phyloP scores from a whole-genome alignment of 2,113 vertebrate genomes.

The Kryptolebias marmoratus region DNA sequence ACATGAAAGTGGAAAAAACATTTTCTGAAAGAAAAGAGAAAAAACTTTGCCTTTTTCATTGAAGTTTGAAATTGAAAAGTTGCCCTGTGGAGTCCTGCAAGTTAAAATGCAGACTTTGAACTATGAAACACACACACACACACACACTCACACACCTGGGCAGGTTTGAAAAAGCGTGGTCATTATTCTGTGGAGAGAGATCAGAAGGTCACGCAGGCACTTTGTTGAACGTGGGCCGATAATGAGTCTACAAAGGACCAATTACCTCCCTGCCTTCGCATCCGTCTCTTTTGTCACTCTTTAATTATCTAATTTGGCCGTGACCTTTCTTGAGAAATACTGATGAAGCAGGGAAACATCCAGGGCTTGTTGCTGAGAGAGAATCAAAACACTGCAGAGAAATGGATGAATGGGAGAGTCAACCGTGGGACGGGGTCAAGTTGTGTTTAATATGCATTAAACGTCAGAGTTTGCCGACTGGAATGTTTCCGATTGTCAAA shows the following conservation, averaged over 20 bases:
- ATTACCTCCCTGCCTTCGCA: constrained; percentile 16
- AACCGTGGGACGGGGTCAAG: neutral
- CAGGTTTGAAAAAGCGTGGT: constrained; percentile 7
- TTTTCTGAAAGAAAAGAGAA: neutral
- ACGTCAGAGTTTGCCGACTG: neutral
- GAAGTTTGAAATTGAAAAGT: neutral
- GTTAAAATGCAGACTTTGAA: neutral
- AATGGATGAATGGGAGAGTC: constrained; percentile 9
- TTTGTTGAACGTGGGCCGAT: constrained; percentile 8
- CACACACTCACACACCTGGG: constrained; percentile 9
- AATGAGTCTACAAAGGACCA: constrained; percentile 31
- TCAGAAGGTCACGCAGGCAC: constrained; percentile 26
- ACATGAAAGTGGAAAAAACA: neutral
- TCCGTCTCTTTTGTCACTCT: constrained; percentile 4
- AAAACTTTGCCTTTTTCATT: neutral
- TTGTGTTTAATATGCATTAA: neutral
- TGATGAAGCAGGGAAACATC: neutral
- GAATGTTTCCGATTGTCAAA: neutral
- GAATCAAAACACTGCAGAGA: neutral
- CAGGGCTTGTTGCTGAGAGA: neutral
- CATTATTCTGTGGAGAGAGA: constrained; percentile 30
- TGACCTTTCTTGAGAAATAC: constrained; percentile 39
- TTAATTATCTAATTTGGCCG: constrained; percentile 18
- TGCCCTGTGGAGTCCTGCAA: neutral
- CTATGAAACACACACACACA: neutral